A percentile compares a stretch with the other conserved stretches of the same genome.
Conservation (phyloP, 2,888 invertebrate species). For the Piscicola geometra region DNA sequence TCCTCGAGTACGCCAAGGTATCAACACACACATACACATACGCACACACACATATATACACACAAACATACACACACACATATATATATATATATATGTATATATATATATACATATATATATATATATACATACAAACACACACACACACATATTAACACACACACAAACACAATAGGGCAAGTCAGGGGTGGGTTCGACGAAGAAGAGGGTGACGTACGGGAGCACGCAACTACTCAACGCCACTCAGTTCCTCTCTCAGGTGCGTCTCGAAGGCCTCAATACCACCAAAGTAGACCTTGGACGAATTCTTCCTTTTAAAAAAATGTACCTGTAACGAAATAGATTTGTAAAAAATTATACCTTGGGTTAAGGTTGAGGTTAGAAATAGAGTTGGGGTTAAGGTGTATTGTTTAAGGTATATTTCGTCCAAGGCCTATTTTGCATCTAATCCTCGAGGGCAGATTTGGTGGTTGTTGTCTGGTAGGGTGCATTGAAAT, state of each 20-base stretch:
- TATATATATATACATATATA: background rate
- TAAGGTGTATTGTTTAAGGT: too few relatives aligned
- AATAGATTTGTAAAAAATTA: too few relatives aligned
- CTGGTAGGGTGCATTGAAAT: too few relatives aligned
- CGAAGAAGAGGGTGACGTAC: slow-evolving; percentile 76
- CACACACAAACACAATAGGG: background rate
- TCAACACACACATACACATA: background rate
- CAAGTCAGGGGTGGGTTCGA: slow-evolving; percentile 30
- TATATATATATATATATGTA: slow-evolving; percentile 53
- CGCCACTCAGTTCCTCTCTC: slow-evolving; percentile 87
- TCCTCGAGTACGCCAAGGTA: slow-evolving; percentile 86
- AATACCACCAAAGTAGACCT: too few relatives aligned
- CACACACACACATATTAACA: background rate
- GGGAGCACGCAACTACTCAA: slow-evolving; percentile 90
- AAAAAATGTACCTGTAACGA: too few relatives aligned
- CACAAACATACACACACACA: background rate
- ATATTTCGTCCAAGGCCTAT: too few relatives aligned
- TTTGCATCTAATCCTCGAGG: too few relatives aligned
- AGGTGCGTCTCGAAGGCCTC: too few relatives aligned
- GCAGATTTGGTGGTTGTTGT: too few relatives aligned
- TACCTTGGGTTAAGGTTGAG: too few relatives aligned
- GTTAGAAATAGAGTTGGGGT: too few relatives aligned
- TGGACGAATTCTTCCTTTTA: too few relatives aligned
- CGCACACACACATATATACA: background rate
- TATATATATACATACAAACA: background rate